A percentile compares a stretch with the other conserved stretches of the same genome.
phyloP scores from a whole-genome alignment of 2,113 vertebrate species.

The Actinemys pallida region DNA sequence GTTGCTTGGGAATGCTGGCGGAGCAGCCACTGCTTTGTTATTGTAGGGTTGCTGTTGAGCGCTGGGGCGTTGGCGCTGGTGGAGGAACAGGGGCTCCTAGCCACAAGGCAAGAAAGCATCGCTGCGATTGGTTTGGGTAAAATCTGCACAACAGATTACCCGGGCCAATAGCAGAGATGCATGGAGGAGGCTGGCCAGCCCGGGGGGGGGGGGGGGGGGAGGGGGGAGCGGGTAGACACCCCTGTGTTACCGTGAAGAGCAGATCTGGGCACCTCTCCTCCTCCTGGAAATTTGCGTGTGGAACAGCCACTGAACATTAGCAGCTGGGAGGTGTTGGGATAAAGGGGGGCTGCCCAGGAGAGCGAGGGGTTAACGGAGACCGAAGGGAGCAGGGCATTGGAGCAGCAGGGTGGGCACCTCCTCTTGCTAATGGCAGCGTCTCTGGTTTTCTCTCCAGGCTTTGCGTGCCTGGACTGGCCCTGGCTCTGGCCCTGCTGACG shows the following conservation, averaged over 20 bases:
- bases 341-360: background rate
- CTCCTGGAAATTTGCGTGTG: background rate
- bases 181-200: background rate
- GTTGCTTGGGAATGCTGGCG: too few species aligned
- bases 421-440: background rate
- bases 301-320: background rate
- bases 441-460: background rate
- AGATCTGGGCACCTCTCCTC: background rate
- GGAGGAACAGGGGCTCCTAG: background rate
- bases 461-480: background rate
- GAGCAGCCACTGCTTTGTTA: too few species aligned
- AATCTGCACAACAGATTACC: background rate
- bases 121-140: background rate
- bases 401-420: background rate
- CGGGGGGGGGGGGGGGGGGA: too few species aligned
- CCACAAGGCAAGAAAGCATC: background rate
- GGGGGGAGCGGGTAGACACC: background rate
- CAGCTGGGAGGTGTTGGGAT: background rate
- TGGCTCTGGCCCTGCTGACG: background rate
- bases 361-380: too few species aligned
- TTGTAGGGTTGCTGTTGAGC: too few species aligned
- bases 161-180: background rate
- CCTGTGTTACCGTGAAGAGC: background rate
- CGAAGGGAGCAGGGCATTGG: background rate
- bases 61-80: background rate